These are phyloP conservation scores for Drosophila murphyi DNA, from an alignment of 1,140 invertebrate species.

Conservation along the genomic window DNA sequence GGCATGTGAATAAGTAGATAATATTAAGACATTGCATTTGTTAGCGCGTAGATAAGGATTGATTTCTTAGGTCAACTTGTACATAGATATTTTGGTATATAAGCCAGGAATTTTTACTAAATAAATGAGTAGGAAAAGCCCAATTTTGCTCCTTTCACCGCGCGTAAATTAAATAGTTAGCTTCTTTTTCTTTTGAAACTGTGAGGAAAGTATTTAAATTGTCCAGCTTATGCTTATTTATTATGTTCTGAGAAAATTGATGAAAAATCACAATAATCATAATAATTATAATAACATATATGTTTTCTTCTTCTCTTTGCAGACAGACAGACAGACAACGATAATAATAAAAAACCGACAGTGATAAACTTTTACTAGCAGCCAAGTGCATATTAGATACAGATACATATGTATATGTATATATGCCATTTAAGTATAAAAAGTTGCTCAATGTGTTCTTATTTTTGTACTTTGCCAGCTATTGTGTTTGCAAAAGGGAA, in stretches of 20 bases:
- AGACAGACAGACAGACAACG: slow-evolving; percentile 35
- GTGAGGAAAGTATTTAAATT: no score
- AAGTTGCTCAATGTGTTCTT: slow-evolving; percentile 30
- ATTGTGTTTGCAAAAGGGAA: slow-evolving; percentile 55
- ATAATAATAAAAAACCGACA: background rate
- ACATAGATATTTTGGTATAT: no score
- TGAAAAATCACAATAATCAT: background rate
- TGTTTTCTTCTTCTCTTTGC: slow-evolving; percentile 45
- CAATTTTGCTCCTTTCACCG: no score
- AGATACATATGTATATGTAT: background rate
- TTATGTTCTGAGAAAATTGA: no score
- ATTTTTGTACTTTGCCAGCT: slow-evolving; percentile 31
- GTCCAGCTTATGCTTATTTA: no score
- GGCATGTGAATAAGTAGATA: no score
- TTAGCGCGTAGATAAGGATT: no score
- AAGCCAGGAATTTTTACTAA: no score
- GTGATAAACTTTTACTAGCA: slow-evolving; percentile 46
- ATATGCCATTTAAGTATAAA: slow-evolving; percentile 49
- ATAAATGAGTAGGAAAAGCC: no score
- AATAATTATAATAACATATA: slow-evolving; percentile 16
- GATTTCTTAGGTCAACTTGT: no score
- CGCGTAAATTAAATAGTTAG: no score
- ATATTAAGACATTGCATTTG: no score
- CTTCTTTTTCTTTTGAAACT: slow-evolving; percentile 15
- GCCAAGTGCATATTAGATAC: background rate